Evolutionary conservation across 2,888 invertebrate genomes (phyloP).

Genomic region (Galerucella pusilla): DNA sequence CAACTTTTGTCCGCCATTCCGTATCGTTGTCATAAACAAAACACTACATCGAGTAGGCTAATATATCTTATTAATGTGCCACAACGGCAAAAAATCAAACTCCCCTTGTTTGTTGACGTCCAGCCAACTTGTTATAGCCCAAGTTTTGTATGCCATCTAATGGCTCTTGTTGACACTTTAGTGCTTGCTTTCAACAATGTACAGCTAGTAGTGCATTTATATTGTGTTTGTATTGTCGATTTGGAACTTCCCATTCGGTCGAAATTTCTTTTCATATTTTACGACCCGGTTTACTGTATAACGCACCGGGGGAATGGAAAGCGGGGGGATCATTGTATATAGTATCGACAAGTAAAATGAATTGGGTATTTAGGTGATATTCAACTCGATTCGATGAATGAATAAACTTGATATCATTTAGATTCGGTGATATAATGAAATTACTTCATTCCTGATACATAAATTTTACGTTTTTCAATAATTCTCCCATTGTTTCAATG

Average conservation of each 20-base stretch:
- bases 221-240: slow-evolving; percentile 41
- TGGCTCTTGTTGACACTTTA: slow-evolving; percentile 49
- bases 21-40: slow-evolving; percentile 47
- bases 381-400: background rate
- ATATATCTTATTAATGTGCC: slow-evolving; percentile 52
- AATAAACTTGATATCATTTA: background rate
- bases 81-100: slow-evolving; percentile 49
- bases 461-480: too few relatives aligned
- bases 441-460: too few relatives aligned
- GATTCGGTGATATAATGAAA: too few relatives aligned
- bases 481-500: too few relatives aligned
- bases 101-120: slow-evolving; percentile 50
- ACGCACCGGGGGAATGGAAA: slow-evolving; percentile 16
- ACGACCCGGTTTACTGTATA: slow-evolving; percentile 23
- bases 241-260: slow-evolving; percentile 26
- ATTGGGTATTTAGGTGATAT: background rate
- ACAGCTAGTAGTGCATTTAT: slow-evolving; percentile 40
- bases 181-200: slow-evolving; percentile 44
- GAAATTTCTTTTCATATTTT: slow-evolving; percentile 27
- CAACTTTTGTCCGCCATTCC: slow-evolving; percentile 36
- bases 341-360: slow-evolving; percentile 22
- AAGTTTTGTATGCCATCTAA: slow-evolving; percentile 45
- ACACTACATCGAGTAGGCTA: slow-evolving; percentile 49
- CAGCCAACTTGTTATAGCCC: slow-evolving; percentile 50
- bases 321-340: background rate